Percentiles rank a stretch among this genome's conserved stretches.
Evolutionary conservation across 2,888 invertebrate species (phyloP).

Genomic region (Dolichopus griseipennis): DNA sequence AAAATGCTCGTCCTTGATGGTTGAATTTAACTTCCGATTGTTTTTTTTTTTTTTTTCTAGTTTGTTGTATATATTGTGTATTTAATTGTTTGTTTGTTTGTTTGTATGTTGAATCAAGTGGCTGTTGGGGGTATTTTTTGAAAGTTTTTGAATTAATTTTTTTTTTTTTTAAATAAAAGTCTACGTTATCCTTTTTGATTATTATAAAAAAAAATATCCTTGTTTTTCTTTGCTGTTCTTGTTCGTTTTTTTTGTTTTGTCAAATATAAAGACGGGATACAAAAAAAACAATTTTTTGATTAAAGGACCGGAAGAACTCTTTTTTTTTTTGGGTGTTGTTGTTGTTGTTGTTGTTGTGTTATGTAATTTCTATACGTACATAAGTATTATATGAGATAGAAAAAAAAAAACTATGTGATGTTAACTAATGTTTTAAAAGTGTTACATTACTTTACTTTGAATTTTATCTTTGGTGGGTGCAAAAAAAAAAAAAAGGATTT

Average conservation of each 20-base stretch:
- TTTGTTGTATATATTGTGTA: too few relatives aligned
- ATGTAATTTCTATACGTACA: not conserved
- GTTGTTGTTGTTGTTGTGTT: too few relatives aligned
- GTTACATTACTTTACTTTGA: too few relatives aligned
- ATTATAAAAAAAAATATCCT: not conserved
- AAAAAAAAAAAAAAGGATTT: too few relatives aligned
- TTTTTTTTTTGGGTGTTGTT: not conserved
- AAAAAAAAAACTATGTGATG: too few relatives aligned
- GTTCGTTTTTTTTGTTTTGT: not conserved
- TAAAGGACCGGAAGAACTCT: conserved; percentile 9
- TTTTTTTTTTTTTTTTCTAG: not conserved
- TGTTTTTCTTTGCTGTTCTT: too few relatives aligned
- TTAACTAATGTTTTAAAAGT: too few relatives aligned
- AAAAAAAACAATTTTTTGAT: conserved; percentile 1
- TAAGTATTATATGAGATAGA: too few relatives aligned
- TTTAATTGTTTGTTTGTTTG: too few relatives aligned
- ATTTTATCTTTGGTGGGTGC: too few relatives aligned
- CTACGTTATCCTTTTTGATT: conserved; percentile 6
- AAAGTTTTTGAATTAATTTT: conserved; percentile 4
- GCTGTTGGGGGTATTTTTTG: not conserved
- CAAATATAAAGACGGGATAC: not conserved
- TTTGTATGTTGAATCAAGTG: not conserved
- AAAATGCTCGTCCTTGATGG: conserved; percentile 9
- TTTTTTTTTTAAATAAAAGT: conserved; percentile 6
- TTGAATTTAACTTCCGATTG: conserved; percentile 9